Percentiles rank a stretch among this genome's conserved stretches.
Conservation (phyloP, 2,888 invertebrate species). For the Diaphora mendica region DNA sequence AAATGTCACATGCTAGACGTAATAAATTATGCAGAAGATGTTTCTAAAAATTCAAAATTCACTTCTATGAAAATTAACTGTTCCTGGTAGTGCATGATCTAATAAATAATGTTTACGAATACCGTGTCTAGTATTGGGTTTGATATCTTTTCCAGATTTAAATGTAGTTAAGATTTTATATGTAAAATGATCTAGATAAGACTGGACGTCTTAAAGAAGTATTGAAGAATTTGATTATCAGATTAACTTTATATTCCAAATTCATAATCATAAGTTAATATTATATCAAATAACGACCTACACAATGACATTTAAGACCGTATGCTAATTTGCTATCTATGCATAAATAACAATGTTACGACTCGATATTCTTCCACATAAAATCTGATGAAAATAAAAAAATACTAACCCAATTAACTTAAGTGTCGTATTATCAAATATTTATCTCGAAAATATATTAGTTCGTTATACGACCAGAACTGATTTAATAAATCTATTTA, state of each 20-base stretch:
- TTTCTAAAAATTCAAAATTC: constrained; percentile 3
- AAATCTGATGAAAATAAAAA: constrained; percentile 3
- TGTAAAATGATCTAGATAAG: background rate
- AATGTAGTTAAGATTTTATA: background rate
- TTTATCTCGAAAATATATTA: constrained; percentile 21
- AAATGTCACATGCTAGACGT: constrained; percentile 15
- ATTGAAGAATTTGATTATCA: no score
- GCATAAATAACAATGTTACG: background rate
- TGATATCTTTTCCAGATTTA: background rate
- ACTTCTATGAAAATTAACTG: background rate
- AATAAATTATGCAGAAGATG: constrained; percentile 18
- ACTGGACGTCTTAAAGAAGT: background rate
- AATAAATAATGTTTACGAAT: background rate
- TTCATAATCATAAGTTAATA: background rate
- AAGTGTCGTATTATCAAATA: constrained; percentile 24
- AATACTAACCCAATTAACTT: constrained; percentile 21
- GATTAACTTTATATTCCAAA: background rate
- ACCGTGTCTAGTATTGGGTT: background rate
- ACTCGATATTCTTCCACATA: background rate
- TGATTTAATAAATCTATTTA: constrained; percentile 24
- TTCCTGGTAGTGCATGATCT: background rate
- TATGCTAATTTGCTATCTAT: constrained; percentile 3
- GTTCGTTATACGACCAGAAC: constrained; percentile 14
- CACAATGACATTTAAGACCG: background rate
- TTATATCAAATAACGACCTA: background rate